These are phyloP conservation scores for Enteromius argenteus DNA, from an alignment of 2,797 vertebrate genomes.

Conservation along the genomic window DNA sequence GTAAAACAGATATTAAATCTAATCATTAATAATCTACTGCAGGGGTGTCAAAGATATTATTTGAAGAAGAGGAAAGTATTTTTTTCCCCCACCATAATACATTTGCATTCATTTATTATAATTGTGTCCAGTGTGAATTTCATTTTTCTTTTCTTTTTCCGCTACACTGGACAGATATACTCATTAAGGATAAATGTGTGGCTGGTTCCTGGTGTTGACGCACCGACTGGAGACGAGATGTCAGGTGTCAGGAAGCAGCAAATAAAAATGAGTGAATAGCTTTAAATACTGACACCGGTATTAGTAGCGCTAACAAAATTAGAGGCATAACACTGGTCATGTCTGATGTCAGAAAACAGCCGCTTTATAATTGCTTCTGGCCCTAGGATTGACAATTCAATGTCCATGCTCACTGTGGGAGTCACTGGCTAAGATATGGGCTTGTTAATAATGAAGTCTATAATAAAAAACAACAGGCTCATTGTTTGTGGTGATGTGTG, in stretches of 20 bases:
- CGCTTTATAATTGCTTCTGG: slow-evolving; percentile 19
- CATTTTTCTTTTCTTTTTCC: slow-evolving; percentile 1
- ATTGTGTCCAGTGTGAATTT: neutral
- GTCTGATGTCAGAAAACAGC: slow-evolving; percentile 12
- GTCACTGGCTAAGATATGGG: neutral
- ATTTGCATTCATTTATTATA: slow-evolving; percentile 46
- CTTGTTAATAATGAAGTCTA: neutral
- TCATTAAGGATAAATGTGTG: slow-evolving; percentile 37
- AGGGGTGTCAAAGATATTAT: slow-evolving; percentile 6
- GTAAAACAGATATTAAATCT: slow-evolving; percentile 24
- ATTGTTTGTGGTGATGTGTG: neutral
- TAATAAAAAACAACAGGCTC: neutral
- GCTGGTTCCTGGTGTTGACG: slow-evolving; percentile 4
- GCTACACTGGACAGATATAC: slow-evolving; percentile 19
- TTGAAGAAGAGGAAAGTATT: neutral
- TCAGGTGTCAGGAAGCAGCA: slow-evolving; percentile 25
- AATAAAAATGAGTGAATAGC: slow-evolving; percentile 21
- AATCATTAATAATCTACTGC: slow-evolving; percentile 21
- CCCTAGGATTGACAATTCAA: neutral
- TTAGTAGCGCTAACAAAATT: slow-evolving; percentile 1
- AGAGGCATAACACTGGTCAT: slow-evolving; percentile 15
- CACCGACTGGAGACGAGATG: neutral
- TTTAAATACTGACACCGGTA: neutral
- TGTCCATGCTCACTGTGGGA: neutral
- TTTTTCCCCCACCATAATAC: neutral